Base-by-base conservation (phyloP, 2,888 invertebrate genomes). In the Atethmia centrago region DNA sequence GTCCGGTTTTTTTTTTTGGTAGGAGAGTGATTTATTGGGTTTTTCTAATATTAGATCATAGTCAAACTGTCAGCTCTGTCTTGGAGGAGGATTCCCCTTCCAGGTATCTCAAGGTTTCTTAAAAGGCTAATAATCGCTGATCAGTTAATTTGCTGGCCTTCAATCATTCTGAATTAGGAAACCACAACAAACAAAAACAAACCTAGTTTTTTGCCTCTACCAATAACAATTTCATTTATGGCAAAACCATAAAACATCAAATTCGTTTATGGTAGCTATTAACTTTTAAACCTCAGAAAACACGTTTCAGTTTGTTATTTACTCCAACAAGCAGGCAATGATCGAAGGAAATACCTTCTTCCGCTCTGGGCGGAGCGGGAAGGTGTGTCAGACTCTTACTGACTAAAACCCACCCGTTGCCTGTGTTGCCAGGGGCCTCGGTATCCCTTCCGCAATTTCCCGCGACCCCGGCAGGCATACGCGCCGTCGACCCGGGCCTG, bases 201-300 rank as follows among this genome's bases (percentile, higher is more conserved):
- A 40, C 47, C 31, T 53, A 58, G 19, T 64, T 73, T 71, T 64
- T 59, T 49, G 28, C 12, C 42, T 5, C 14, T 16, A 68, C 76
- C 25, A 71, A 77, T 71, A 71, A 68, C 59, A 36, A 71, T 70
- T 70, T 58, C 16, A 12, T 49, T 40, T 40, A 71, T 45, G 64
- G 71, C 25, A 71, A 77, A 59, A n/a, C n/a, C 58, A 74, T 63
- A 78, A 61, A 82, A 65, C 28, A 77, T 42, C 64, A n/a, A 42
- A 36, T 49, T 49, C 71, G 16, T 80, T 71, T 82, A 77, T 65
- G 68, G 82, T 62, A 51, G 31, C 16, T 9, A n/a, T 59, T 63
- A 42, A 31, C 42, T 61, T 56, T 58, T 58, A 59, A 68, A 67
- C 53, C 28, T 53, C 28, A 12, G 12, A 58, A 82, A 62, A 68